These are phyloP conservation scores for Gymnogyps californianus DNA, from an alignment of 2,113 vertebrate genomes.

Conservation along the genomic window DNA sequence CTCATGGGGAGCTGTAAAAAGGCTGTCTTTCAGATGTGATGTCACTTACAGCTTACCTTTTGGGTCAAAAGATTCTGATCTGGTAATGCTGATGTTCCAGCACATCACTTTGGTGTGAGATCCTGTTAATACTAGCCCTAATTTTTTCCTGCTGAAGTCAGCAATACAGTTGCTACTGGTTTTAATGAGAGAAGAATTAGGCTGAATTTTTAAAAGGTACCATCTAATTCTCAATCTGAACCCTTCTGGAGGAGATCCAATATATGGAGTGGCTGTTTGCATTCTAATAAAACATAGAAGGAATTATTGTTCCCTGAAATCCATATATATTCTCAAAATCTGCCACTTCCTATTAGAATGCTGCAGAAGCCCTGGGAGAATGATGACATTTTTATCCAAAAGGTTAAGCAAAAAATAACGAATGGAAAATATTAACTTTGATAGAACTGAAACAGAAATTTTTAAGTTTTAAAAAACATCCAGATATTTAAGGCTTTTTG, in stretches of 20 bases:
- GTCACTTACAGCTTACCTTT: neutral
- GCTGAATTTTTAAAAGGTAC: neutral
- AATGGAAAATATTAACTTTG: neutral
- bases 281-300: neutral
- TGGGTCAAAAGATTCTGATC: neutral
- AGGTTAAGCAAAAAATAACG: conserved; percentile 11
- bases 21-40: neutral
- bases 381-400: neutral
- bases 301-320: neutral
- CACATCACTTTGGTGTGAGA: neutral
- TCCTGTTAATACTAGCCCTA: neutral
- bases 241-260: neutral
- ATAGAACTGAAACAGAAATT: neutral
- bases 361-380: neutral
- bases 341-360: neutral
- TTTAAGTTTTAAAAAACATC: neutral
- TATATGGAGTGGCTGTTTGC: neutral
- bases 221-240: neutral
- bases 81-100: neutral
- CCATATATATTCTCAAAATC: neutral
- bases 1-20: neutral
- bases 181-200: neutral
- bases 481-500: neutral
- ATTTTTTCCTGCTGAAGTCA: neutral
- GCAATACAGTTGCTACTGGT: neutral